These are phyloP conservation scores for Phalangium opilio DNA, from an alignment of 2,888 invertebrate genomes.

Conservation along the genomic window DNA sequence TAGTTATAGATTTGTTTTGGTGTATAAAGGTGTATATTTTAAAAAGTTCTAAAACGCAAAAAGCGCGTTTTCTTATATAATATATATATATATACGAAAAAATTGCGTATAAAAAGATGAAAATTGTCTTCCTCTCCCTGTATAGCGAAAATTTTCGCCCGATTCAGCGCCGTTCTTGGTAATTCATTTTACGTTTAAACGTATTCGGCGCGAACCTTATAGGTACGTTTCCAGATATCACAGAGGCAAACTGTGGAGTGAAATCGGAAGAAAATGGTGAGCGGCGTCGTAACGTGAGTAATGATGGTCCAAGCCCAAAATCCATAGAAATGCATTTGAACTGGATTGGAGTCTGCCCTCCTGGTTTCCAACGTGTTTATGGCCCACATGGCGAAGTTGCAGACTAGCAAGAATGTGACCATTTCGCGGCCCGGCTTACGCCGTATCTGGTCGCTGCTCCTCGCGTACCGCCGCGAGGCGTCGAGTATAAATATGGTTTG, in stretches of 20 bases:
- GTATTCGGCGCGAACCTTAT: slow-evolving; percentile 41
- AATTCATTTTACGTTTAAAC: slow-evolving; percentile 8
- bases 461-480: slow-evolving; percentile 67
- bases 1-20: too few species aligned
- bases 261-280: slow-evolving; percentile 86
- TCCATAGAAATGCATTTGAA: slow-evolving; percentile 80
- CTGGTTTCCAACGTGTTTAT: slow-evolving; percentile 84
- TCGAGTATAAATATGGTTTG: slow-evolving; percentile 48
- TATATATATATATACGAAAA: too few species aligned
- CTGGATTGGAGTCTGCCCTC: slow-evolving; percentile 75
- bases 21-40: too few species aligned
- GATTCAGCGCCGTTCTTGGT: too few species aligned
- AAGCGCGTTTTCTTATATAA: too few species aligned
- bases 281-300: slow-evolving; percentile 81
- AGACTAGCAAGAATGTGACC: slow-evolving; percentile 59
- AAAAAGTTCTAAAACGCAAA: too few species aligned
- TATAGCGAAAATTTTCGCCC: too few species aligned
- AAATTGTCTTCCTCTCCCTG: too few species aligned
- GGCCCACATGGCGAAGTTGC: slow-evolving; percentile 39
- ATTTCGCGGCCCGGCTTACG: slow-evolving; percentile 84
- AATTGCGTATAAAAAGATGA: too few species aligned
- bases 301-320: slow-evolving; percentile 92
- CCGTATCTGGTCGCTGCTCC: slow-evolving; percentile 61
- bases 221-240: slow-evolving; percentile 91
- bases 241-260: slow-evolving; percentile 89